Conservation (phyloP, 1,140 invertebrate genomes). For the Plodia interpunctella region DNA sequence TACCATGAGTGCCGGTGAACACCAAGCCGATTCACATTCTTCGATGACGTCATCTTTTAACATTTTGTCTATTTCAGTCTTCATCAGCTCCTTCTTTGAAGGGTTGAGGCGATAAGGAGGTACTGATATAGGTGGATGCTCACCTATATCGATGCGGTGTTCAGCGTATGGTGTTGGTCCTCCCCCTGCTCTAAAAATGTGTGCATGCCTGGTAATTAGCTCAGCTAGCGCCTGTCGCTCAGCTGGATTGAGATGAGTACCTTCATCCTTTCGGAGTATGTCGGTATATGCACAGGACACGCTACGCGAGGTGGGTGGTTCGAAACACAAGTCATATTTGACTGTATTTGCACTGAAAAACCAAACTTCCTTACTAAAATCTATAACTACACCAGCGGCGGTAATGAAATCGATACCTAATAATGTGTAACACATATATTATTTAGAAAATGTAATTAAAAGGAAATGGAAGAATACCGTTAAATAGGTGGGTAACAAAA, state of each 20-base stretch:
- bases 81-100: constrained; percentile 22
- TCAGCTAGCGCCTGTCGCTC: not conserved
- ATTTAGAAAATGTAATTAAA: no score
- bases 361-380: constrained; percentile 14
- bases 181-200: constrained; percentile 16
- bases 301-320: constrained; percentile 7
- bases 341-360: constrained; percentile 2
- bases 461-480: no score
- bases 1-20: constrained; percentile 68
- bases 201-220: not conserved
- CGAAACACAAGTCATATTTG: constrained; percentile 3
- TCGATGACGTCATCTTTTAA: constrained; percentile 50
- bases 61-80: constrained; percentile 35
- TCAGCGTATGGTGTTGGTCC: constrained; percentile 24
- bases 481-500: no score
- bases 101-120: constrained; percentile 38
- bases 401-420: constrained; percentile 17
- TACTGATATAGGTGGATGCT: constrained; percentile 36
- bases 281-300: not conserved
- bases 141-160: constrained; percentile 33
- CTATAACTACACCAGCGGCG: constrained; percentile 11
- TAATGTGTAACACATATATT: no score
- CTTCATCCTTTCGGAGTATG: constrained; percentile 7
- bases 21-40: constrained; percentile 62
- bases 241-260: not conserved